Evolutionary conservation across 2,113 vertebrate genomes (phyloP).

Genomic region (Indri indri): DNA sequence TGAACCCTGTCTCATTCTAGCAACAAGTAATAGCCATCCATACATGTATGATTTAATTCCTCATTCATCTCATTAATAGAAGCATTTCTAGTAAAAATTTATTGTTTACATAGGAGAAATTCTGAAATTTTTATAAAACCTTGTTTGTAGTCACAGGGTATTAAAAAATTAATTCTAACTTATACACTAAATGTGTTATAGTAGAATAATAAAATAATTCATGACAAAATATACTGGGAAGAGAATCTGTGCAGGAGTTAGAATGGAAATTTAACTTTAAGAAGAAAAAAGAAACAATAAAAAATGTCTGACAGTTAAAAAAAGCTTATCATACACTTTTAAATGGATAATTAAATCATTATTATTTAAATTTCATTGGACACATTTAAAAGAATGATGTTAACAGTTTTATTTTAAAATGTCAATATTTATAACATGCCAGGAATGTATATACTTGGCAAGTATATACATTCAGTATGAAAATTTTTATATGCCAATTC

Average conservation of each 20-base stretch:
- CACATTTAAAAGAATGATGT: background rate
- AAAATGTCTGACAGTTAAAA: background rate
- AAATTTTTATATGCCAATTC: background rate
- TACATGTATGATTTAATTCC: background rate
- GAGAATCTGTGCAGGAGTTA: background rate
- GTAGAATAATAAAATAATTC: background rate
- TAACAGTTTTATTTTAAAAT: background rate
- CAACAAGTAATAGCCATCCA: background rate
- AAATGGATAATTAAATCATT: background rate
- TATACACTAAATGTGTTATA: background rate
- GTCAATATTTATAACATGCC: conserved; percentile 5
- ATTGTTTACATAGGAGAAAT: background rate
- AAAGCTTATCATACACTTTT: background rate
- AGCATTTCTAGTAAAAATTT: background rate
- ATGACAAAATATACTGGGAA: background rate
- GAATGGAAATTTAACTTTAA: background rate
- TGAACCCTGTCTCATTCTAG: background rate
- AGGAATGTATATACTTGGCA: background rate
- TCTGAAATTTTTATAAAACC: background rate
- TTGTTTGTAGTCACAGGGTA: background rate
- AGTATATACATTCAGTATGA: background rate
- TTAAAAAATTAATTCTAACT: background rate
- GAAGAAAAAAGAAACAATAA: background rate
- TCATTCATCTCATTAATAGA: background rate
- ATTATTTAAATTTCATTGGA: background rate